Conservation (phyloP, 2,888 invertebrate species). For the Drepana falcataria region DNA sequence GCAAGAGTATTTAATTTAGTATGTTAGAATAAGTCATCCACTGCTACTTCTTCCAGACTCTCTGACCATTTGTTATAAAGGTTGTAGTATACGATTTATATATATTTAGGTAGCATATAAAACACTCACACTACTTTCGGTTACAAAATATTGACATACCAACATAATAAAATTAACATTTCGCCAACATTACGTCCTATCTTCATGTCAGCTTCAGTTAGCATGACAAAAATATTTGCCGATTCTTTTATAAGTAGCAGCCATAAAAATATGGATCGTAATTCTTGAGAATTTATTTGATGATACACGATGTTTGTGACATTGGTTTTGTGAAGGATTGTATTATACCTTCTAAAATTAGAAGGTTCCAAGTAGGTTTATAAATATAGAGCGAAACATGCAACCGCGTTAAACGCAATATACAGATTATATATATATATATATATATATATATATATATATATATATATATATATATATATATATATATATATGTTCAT, state of each 20-base stretch:
- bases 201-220: not conserved
- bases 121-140: not conserved
- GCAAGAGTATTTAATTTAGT: too few species aligned
- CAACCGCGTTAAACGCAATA: too few species aligned
- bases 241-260: not conserved
- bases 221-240: not conserved
- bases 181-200: not conserved
- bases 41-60: too few species aligned
- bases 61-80: too few species aligned
- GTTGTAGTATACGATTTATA: not conserved
- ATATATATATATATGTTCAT: too few species aligned
- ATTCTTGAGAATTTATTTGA: not conserved
- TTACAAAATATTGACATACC: not conserved
- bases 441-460: too few species aligned
- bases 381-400: too few species aligned
- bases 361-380: not conserved
- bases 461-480: too few species aligned
- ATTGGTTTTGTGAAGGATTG: not conserved
- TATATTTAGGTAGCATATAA: not conserved
- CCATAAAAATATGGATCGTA: not conserved
- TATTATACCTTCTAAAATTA: not conserved
- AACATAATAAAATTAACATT: not conserved
- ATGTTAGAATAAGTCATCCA: too few species aligned
- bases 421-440: too few species aligned
- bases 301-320: not conserved